These are phyloP conservation scores for Tetrax tetrax DNA, from an alignment of 2,113 vertebrate genomes.

Conservation along the genomic window DNA sequence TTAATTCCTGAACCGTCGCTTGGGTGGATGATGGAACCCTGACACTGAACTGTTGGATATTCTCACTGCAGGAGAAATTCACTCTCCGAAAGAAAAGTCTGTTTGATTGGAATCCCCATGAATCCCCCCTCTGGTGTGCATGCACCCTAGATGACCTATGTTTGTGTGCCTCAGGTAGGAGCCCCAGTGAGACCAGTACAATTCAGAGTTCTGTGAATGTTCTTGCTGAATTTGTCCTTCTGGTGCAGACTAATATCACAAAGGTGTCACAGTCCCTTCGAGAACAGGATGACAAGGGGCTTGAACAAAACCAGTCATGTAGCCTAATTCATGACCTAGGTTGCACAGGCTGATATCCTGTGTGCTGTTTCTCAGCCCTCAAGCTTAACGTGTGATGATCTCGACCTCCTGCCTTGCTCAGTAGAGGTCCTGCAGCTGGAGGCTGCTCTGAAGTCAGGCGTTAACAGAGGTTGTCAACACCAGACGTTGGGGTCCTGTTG, in stretches of 20 bases:
- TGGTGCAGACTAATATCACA: background rate
- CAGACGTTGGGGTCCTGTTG: background rate
- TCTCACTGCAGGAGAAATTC: background rate
- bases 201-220: background rate
- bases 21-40: background rate
- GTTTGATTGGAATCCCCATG: background rate
- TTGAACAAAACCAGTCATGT: background rate
- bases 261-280: background rate
- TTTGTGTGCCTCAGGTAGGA: background rate
- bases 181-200: background rate
- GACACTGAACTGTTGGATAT: background rate
- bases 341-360: background rate
- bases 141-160: accelerated
- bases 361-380: background rate
- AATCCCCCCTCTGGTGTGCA: background rate
- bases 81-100: background rate
- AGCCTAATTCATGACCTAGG: background rate
- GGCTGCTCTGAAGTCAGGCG: background rate
- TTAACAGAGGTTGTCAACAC: accelerated
- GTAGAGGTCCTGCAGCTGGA: background rate
- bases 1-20: accelerated
- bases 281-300: background rate
- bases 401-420: background rate
- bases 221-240: background rate
- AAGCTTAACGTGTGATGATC: background rate